Evolutionary conservation across 2,888 invertebrate species (phyloP).

Genomic region (Melangyna quadrimaculata): DNA sequence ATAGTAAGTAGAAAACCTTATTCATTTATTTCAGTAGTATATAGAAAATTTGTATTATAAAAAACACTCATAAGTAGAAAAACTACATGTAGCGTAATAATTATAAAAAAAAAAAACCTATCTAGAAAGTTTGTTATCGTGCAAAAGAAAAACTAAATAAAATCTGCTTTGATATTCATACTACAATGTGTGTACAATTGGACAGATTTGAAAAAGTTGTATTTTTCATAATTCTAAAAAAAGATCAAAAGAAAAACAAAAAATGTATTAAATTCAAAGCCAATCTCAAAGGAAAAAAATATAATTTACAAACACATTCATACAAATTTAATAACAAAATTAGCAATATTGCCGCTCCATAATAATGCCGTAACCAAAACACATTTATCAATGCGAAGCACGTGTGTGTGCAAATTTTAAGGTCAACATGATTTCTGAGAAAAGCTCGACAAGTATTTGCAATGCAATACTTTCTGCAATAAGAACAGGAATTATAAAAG

Average conservation of each 20-base stretch:
- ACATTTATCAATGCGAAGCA: conserved; percentile 32
- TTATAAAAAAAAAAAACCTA: too few relatives aligned
- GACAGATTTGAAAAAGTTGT: too few relatives aligned
- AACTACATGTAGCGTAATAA: too few relatives aligned
- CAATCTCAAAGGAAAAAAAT: background rate
- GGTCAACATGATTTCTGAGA: conserved; percentile 44
- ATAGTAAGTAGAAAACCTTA: too few relatives aligned
- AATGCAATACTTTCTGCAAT: background rate
- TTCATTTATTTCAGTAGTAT: too few relatives aligned
- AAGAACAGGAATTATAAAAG: background rate
- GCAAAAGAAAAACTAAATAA: too few relatives aligned
- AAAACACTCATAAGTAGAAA: too few relatives aligned
- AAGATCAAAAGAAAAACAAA: background rate
- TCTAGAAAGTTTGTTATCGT: too few relatives aligned
- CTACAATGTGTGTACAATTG: too few relatives aligned
- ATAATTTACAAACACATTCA: background rate
- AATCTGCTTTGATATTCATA: too few relatives aligned
- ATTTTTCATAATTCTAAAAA: background rate
- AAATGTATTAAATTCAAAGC: background rate
- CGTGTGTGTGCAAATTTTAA: conserved; percentile 48
- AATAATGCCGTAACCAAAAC: conserved; percentile 22
- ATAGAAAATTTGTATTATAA: too few relatives aligned
- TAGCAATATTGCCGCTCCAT: conserved; percentile 15
- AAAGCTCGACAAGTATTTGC: background rate
- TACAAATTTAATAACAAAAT: background rate